These are phyloP conservation scores for Ecdyonurus torrentis DNA, from an alignment of 2,888 invertebrate species.

Conservation along the genomic window DNA sequence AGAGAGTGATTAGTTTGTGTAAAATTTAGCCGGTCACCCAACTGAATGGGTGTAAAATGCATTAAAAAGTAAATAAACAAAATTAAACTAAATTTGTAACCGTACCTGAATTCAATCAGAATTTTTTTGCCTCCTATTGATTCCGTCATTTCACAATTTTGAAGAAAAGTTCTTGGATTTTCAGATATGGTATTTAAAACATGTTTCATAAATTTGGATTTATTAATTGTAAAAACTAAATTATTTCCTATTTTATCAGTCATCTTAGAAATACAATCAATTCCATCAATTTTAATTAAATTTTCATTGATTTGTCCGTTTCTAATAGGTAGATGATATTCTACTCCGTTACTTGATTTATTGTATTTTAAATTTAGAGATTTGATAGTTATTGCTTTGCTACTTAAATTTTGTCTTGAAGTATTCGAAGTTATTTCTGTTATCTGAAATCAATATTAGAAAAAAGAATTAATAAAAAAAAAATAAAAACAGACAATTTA, in stretches of 20 bases:
- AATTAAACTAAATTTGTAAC: no score
- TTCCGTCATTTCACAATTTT: not conserved
- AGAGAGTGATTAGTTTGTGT: no score
- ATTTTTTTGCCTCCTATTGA: not conserved
- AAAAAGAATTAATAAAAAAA: not conserved
- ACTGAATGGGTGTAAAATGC: no score
- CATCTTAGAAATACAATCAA: not conserved
- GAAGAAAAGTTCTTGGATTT: not conserved
- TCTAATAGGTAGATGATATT: not conserved
- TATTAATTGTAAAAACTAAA: not conserved
- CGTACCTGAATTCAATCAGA: not conserved
- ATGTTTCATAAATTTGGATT: not conserved
- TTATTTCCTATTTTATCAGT: not conserved
- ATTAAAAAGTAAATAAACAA: no score
- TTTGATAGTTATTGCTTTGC: not conserved
- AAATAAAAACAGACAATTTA: no score
- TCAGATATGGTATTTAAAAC: not conserved
- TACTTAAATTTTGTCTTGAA: not conserved
- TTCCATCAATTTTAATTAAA: not conserved
- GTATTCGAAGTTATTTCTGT: no score
- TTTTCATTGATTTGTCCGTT: not conserved
- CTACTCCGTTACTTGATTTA: not conserved
- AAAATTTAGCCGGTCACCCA: no score
- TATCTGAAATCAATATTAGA: no score
- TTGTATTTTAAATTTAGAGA: not conserved